Evolutionary conservation across 1,140 invertebrate genomes (phyloP), one percentile per base, ranked within the genome.

Genomic region (Lepidurus couesii): DNA sequence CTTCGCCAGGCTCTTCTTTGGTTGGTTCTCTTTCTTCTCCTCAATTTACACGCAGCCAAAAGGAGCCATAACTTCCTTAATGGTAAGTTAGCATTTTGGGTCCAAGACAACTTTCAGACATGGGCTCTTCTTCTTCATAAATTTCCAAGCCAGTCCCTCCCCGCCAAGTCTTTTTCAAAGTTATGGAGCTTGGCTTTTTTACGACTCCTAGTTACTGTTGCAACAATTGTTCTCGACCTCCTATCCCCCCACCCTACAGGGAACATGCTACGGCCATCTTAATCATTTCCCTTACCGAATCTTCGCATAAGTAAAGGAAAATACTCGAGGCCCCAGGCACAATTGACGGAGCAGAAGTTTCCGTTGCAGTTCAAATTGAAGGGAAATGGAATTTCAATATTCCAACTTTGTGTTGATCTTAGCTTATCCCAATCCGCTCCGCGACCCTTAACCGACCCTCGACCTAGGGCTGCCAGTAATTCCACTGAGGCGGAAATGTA

Each of bases 61-160:
- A 21, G 10, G 47, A 65, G 47, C 13, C 53, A 65, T 65, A 65
- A 65, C 53, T 65, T 65, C n/a, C 13, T 65, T 65, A 65, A 65
- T 65, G 53, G 53, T 65, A 65, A 65, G 34, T 34, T 34, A 34
- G 53, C 53, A 65, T 65, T 65, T 65, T 21, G 53, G 21, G 53
- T 16, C 13, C 53, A 13, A 21, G 53, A 65, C 53, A 65, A 21
- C 53, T 65, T 65, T 65, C 53, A 65, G 53, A 65, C 53, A 7
- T 65, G 21, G 53, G 53, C 13, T 65, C 53, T 65, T 65, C 21
- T 65, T 65, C 53, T 65, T 65, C 53, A 65, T 65, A 65, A 21
- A 65, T 65, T 65, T 65, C 53, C 53, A 13, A 65, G 53, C 53
- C 53, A 65, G 53, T 13, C 53, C 21, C 53, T n/a, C 34, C 34